phyloP scores from a whole-genome alignment of 2,797 vertebrate genomes.

The Cossypha heuglini region DNA sequence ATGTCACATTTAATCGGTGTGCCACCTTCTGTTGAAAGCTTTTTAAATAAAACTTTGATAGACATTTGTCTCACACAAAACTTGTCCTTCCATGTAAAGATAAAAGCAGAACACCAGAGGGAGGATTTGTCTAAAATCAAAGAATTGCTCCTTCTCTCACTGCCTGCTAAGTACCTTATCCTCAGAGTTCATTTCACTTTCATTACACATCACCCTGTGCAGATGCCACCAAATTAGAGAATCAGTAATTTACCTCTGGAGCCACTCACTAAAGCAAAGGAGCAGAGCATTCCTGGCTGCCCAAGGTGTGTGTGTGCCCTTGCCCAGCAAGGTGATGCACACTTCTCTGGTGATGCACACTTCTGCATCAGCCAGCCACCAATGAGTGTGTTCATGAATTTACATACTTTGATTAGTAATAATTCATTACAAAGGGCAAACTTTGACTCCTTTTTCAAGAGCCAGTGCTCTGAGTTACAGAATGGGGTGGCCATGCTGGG shows the following conservation, averaged over 20 bases:
- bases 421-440: background rate
- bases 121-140: constrained; percentile 12
- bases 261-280: background rate
- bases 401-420: background rate
- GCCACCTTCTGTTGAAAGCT: background rate
- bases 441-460: background rate
- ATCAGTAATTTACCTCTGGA: background rate
- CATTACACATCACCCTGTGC: background rate
- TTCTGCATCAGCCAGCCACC: background rate
- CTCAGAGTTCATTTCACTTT: background rate
- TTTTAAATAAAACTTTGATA: background rate
- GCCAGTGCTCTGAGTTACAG: background rate
- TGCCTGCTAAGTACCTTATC: background rate
- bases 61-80: background rate
- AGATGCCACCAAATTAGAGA: background rate
- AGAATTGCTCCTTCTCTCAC: background rate
- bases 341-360: too few species aligned
- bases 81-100: background rate
- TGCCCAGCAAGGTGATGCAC: too few species aligned
- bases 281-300: background rate
- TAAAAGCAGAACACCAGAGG: constrained; percentile 5
- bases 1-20: background rate
- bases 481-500: rapidly evolving
- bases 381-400: rapidly evolving
- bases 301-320: rapidly evolving